These are phyloP conservation scores for Ceratosolen solmsi DNA, from an alignment of 1,140 invertebrate species.

Conservation along the genomic window DNA sequence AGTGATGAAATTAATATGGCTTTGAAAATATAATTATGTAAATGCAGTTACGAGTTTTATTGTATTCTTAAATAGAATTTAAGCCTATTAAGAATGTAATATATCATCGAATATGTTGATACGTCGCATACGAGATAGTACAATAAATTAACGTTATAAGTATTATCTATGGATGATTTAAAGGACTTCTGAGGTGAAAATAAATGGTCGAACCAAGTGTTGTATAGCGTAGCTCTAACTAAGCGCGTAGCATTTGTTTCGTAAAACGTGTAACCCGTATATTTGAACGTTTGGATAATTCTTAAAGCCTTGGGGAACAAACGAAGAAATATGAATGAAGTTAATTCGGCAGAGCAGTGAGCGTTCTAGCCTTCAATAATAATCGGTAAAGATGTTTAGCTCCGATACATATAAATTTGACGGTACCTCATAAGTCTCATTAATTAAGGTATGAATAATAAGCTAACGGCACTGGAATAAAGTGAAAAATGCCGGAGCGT, in stretches of 20 bases:
- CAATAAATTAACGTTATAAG: no score
- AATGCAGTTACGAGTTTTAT: no score
- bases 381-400: not conserved
- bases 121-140: no score
- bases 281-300: not conserved
- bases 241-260: no score
- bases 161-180: no score
- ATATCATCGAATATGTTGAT: no score
- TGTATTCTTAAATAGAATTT: no score
- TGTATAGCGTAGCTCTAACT: slow-evolving; percentile 49
- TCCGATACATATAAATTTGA: not conserved
- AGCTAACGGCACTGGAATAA: not conserved
- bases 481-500: not conserved
- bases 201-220: no score
- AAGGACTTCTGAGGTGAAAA: no score
- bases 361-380: not conserved
- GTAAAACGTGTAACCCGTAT: slow-evolving; percentile 46
- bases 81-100: no score
- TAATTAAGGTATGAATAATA: not conserved
- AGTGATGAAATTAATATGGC: no score
- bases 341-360: not conserved
- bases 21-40: no score
- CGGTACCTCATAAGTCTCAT: not conserved
- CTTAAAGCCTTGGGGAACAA: not conserved
- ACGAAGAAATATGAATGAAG: not conserved